Conservation (phyloP, 2,113 vertebrate genomes). For the Pholis gunnellus region DNA sequence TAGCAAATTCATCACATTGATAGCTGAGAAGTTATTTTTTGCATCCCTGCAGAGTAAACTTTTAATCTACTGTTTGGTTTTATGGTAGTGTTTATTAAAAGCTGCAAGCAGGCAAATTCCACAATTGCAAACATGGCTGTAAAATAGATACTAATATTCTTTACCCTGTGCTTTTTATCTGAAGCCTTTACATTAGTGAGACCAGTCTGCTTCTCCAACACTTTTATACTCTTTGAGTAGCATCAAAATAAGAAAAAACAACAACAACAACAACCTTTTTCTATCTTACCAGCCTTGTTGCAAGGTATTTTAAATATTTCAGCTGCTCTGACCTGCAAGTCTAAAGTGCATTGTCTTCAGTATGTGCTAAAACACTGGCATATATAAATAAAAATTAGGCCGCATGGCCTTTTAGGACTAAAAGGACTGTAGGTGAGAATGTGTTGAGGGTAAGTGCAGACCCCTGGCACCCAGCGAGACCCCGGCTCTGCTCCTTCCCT, state of each 20-base stretch:
- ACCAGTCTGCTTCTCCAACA: not conserved
- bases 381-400: conserved; percentile 48
- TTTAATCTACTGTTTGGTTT: not conserved
- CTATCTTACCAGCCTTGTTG: not conserved
- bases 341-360: not conserved
- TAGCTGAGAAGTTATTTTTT: not conserved
- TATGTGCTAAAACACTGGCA: conserved; percentile 28
- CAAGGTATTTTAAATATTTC: conserved; percentile 30
- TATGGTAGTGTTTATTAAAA: not conserved
- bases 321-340: conserved; percentile 29
- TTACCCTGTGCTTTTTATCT: not conserved
- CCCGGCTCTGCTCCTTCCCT: conserved; percentile 66
- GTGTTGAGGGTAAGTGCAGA: conserved; percentile 67
- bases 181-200: not conserved
- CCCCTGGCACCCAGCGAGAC: conserved; percentile 69
- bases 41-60: not conserved
- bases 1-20: not conserved
- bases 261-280: not conserved
- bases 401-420: conserved; percentile 48
- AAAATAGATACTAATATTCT: conserved; percentile 10
- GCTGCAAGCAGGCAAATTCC: not conserved
- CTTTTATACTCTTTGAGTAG: not conserved
- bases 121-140: not conserved
- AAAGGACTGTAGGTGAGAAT: conserved; percentile 68
- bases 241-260: not conserved